Percentiles rank a stretch among this genome's conserved stretches.
Conservation (phyloP, 1,140 invertebrate species). For the Nephila pilipes region DNA sequence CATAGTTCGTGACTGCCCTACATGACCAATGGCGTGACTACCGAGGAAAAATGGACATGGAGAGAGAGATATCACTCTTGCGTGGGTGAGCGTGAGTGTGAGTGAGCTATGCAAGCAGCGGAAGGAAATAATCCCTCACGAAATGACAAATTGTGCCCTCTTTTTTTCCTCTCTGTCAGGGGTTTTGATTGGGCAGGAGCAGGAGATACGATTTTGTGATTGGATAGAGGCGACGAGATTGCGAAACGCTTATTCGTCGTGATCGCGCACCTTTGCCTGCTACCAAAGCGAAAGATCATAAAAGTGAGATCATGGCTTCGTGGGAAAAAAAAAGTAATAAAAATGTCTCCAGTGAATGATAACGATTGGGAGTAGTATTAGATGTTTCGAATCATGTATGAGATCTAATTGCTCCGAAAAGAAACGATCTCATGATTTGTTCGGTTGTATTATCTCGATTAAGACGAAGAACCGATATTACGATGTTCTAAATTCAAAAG, state of each 20-base stretch:
- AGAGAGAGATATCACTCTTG: conserved; percentile 27
- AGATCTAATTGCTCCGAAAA: background rate
- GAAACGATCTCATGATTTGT: background rate
- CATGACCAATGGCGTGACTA: conserved; percentile 58
- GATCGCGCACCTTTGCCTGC: background rate
- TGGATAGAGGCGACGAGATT: conserved; percentile 9
- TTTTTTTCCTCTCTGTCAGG: background rate
- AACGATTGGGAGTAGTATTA: background rate
- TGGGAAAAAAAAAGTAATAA: conserved; percentile 16
- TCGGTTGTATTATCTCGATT: no score
- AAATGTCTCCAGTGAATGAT: conserved; percentile 12
- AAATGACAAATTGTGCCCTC: conserved; percentile 60
- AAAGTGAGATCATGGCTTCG: background rate
- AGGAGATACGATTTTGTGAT: background rate
- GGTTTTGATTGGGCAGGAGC: conserved; percentile 22
- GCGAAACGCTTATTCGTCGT: conserved; percentile 36
- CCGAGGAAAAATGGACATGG: background rate
- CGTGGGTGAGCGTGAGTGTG: conserved; percentile 44
- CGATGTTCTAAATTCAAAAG: no score
- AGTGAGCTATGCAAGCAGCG: background rate
- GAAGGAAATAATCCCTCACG: conserved; percentile 57
- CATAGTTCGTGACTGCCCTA: conserved; percentile 71
- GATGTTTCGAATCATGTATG: background rate
- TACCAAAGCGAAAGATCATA: background rate
- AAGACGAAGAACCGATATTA: no score